Base-by-base conservation (phyloP, 2,113 vertebrate species). In the Grammomys surdaster region DNA sequence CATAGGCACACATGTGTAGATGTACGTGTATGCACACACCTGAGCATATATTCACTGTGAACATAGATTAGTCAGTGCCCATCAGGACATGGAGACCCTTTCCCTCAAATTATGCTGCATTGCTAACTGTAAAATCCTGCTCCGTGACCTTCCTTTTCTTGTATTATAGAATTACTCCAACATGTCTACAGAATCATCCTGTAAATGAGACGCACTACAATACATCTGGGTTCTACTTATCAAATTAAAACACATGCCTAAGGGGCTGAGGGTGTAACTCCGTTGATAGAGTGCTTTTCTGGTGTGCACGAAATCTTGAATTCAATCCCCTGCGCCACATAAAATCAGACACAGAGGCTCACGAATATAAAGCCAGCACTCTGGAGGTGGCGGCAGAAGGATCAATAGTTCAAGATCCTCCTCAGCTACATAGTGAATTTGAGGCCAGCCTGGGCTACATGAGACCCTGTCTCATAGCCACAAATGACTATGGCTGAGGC, bases 211-310 rank as follows among this genome's bases (percentile, higher is more conserved):
- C 51, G 33, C 0, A 13, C 46, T 40, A 28, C 31, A 91, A 77
- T 82, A 78, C 77, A 60, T 89, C 51, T 60, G 80, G 19, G 20
- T 67, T 89, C 67, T 40, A n/a, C 58, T 94, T 46, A 93, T 19
- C 92, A 90, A 67, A 81, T 78, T 40, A 81, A 91, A 84, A n/a
- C 67, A 88, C 20, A 17, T 72, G 48, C 86, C 86, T 72, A 54
- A 86, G 67, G 31, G 67, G 48, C 33, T n/a, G 3, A 33, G 28
- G 19, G 33, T 36, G 11, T 28, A 51, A 9, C 46, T 88, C 3
- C 1, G 20, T 54, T 26, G 22, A 14, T n/a, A 88, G 48, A 54
- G 48, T n/a, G 67, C 48, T 72, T 72, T 33, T 4, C 85, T 56
- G 5, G 67, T 11, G 22, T 72, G 20, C 4, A 5, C 26, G 33